phyloP scores from a whole-genome alignment of 2,113 vertebrate genomes.

The Uropsilus gracilis region DNA sequence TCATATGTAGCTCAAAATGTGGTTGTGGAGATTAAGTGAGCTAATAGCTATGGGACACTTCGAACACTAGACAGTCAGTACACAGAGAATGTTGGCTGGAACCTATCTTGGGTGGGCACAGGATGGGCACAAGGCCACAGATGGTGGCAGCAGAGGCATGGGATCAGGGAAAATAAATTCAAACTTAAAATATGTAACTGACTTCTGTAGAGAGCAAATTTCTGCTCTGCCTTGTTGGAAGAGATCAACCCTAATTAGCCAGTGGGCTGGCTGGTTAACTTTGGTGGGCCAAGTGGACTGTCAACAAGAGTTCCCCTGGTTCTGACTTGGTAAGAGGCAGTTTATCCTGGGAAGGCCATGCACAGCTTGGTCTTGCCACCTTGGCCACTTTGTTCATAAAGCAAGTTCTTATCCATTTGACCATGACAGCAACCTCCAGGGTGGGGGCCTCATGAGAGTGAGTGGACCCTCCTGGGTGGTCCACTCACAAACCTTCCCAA shows the following conservation, averaged over 20 bases:
- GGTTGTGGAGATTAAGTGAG: background rate
- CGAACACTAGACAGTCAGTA: background rate
- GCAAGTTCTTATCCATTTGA: too few species aligned
- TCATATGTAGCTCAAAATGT: background rate
- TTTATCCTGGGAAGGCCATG: background rate
- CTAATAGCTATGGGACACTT: background rate
- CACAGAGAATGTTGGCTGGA: background rate
- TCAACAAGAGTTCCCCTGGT: too few species aligned
- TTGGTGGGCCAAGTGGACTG: background rate
- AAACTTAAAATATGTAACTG: background rate
- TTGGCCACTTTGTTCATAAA: background rate
- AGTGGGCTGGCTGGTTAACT: background rate
- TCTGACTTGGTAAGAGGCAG: background rate
- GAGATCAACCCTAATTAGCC: background rate
- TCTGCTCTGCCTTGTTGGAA: background rate
- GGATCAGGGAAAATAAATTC: background rate
- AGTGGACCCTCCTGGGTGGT: background rate
- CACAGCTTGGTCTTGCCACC: background rate
- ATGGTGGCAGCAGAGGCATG: background rate
- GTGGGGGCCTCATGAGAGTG: background rate
- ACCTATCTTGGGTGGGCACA: background rate
- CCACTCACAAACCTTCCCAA: background rate
- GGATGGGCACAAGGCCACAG: background rate
- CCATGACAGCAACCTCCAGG: background rate
- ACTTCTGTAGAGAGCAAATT: background rate